Evolutionary conservation across 2,113 vertebrate species (phyloP).

Genomic region (Plectropomus leopardus): DNA sequence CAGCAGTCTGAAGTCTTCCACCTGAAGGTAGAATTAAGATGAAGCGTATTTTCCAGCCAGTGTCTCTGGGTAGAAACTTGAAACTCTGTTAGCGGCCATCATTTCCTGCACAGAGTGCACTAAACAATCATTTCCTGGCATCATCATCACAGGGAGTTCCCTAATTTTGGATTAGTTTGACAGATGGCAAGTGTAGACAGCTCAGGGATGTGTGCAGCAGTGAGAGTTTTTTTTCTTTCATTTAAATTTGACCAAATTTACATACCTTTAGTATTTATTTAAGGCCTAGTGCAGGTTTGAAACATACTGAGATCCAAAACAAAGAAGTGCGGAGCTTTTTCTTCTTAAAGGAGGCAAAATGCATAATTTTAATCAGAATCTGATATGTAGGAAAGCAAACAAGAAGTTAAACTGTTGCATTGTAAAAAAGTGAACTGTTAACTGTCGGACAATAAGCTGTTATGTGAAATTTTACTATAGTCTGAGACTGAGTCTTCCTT

Average conservation of each 20-base stretch:
- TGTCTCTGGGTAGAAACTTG: too few relatives aligned
- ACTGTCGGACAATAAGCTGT: not conserved
- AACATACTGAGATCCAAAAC: too few relatives aligned
- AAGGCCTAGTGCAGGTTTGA: not conserved
- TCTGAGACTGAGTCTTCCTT: not conserved
- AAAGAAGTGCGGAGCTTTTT: too few relatives aligned
- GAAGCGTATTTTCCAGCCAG: too few relatives aligned
- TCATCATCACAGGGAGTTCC: constrained; percentile 40
- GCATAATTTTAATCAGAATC: not conserved
- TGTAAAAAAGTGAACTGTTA: not conserved
- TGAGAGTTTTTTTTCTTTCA: not conserved
- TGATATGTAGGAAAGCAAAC: not conserved
- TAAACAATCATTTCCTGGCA: constrained; percentile 15
- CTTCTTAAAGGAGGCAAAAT: not conserved
- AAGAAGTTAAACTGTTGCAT: not conserved
- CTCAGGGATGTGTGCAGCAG: constrained; percentile 10
- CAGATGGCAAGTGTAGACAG: constrained; percentile 42
- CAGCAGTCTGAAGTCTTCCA: not conserved
- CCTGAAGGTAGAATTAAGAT: too few relatives aligned
- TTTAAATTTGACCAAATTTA: not conserved
- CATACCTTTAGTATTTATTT: not conserved
- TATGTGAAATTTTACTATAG: too few relatives aligned
- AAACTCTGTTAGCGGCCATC: not conserved
- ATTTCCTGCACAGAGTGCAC: not conserved
- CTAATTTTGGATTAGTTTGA: constrained; percentile 16